These are phyloP conservation scores for Distichodus sexfasciatus DNA, from an alignment of 2,797 vertebrate genomes.

Conservation along the genomic window DNA sequence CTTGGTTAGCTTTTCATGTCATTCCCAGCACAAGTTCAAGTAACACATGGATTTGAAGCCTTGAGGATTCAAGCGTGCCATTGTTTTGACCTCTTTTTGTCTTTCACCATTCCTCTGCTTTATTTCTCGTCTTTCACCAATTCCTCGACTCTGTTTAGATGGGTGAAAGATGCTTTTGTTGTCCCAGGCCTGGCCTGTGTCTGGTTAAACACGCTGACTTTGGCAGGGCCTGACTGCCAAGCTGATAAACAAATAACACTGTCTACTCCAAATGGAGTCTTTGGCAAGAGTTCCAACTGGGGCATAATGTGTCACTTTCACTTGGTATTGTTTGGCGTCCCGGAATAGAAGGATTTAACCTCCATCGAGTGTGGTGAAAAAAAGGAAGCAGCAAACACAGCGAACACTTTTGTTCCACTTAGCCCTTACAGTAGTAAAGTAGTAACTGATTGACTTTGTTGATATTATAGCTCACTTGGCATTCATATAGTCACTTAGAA, in stretches of 20 bases:
- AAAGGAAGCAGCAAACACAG: not conserved
- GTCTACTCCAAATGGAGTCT: constrained; percentile 7
- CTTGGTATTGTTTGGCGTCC: constrained; percentile 36
- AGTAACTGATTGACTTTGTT: too few species aligned
- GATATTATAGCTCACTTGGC: too few species aligned
- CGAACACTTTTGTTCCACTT: not conserved
- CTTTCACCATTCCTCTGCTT: too few species aligned
- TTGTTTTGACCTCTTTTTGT: too few species aligned
- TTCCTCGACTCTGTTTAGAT: not conserved
- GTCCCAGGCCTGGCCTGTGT: not conserved
- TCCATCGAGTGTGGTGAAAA: not conserved
- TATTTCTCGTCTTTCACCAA: not conserved
- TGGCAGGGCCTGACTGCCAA: constrained; percentile 8
- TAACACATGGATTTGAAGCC: constrained; percentile 2
- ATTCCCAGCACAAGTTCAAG: not conserved
- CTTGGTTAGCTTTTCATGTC: not conserved
- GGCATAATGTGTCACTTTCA: constrained; percentile 18
- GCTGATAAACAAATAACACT: constrained; percentile 10
- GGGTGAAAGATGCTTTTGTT: not conserved
- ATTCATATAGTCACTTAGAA: too few species aligned
- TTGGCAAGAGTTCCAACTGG: not conserved
- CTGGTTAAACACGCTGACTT: too few species aligned
- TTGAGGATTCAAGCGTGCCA: not conserved
- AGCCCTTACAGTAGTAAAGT: not conserved
- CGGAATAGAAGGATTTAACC: constrained; percentile 20